These are phyloP conservation scores for Acyrthosiphon pisum DNA, from an alignment of 1,140 invertebrate genomes.

Conservation along the genomic window DNA sequence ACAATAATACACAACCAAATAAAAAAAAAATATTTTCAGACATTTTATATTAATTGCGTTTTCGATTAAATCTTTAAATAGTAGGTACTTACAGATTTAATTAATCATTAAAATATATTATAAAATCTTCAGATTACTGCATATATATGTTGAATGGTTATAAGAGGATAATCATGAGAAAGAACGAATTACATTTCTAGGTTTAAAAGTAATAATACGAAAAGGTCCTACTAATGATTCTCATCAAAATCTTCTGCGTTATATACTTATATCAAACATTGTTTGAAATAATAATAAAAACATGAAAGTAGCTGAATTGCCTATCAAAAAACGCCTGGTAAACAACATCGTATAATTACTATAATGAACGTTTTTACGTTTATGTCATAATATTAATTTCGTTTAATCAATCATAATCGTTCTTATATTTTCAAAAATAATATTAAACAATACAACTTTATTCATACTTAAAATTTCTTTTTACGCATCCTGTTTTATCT, in stretches of 20 bases:
- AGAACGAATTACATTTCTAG: neutral
- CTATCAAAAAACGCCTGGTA: slow-evolving; percentile 43
- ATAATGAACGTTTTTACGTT: neutral
- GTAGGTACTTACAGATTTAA: neutral
- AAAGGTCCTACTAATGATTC: neutral
- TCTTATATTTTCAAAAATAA: neutral
- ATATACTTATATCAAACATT: no score
- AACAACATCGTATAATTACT: neutral
- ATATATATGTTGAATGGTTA: neutral
- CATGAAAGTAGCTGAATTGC: slow-evolving; percentile 45
- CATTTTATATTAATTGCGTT: neutral
- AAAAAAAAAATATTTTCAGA: neutral
- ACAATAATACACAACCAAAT: neutral
- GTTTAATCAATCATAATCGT: neutral
- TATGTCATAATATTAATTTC: neutral
- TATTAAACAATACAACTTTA: neutral
- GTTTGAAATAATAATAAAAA: neutral
- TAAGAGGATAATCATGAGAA: neutral
- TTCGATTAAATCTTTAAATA: neutral
- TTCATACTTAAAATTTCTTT: neutral
- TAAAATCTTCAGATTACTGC: neutral
- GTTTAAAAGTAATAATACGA: slow-evolving; percentile 21
- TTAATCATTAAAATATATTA: slow-evolving; percentile 46
- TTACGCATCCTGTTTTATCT: neutral
- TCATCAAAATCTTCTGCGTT: neutral